phyloP scores from a whole-genome alignment of 2,113 vertebrate species.

The Cyanistes caeruleus region DNA sequence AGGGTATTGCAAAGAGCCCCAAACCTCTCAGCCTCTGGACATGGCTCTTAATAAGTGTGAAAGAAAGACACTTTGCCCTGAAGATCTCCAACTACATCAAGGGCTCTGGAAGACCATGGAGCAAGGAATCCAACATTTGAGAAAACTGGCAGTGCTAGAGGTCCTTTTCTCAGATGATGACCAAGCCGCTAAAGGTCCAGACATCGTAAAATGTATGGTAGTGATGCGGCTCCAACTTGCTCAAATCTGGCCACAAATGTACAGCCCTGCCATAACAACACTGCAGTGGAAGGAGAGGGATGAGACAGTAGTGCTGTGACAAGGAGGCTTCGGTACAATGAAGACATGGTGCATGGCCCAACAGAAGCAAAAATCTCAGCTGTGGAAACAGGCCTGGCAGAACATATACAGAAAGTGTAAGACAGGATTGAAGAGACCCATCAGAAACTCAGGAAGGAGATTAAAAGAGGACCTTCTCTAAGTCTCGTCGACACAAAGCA shows the following conservation, averaged over 20 bases:
- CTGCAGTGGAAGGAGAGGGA: not conserved
- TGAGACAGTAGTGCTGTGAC: fast-evolving
- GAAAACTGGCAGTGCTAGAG: not conserved
- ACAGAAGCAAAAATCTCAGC: not conserved
- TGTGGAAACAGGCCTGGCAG: not conserved
- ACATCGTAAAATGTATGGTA: not conserved
- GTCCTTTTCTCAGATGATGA: not conserved
- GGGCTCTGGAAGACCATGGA: not conserved
- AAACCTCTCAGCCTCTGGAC: not conserved
- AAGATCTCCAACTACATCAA: not conserved
- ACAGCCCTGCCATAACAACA: not conserved
- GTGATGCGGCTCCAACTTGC: not conserved
- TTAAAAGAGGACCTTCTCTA: not conserved
- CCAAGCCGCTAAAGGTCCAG: not conserved
- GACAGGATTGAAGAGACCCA: not conserved
- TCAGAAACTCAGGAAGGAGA: not conserved
- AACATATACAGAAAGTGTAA: not conserved
- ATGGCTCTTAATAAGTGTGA: not conserved
- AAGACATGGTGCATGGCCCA: not conserved
- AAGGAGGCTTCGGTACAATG: not conserved
- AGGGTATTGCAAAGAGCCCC: not conserved
- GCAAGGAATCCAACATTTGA: not conserved
- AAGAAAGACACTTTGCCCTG: not conserved
- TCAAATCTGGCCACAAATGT: not conserved
- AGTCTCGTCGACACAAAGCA: not conserved